Conservation (phyloP, 2,113 vertebrate genomes). For the Pagrus major region DNA sequence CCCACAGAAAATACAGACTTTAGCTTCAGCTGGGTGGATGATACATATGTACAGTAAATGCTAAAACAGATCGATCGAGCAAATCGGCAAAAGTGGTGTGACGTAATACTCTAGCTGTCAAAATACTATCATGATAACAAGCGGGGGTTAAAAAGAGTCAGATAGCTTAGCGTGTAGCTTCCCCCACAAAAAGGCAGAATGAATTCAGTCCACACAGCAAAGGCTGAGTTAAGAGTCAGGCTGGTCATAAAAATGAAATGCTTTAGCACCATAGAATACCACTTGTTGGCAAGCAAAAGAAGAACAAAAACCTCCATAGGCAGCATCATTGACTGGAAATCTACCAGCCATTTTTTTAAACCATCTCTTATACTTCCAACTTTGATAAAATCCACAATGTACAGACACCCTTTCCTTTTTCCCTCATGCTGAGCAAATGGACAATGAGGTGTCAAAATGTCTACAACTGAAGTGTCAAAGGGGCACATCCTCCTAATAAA, state of each 20-base stretch:
- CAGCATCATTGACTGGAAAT: constrained; percentile 25
- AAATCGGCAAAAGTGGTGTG: constrained; percentile 13
- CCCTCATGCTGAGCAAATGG: constrained; percentile 33
- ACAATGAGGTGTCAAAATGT: constrained; percentile 18
- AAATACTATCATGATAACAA: constrained; percentile 1
- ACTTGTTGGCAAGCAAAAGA: constrained; percentile 70
- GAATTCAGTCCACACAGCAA: constrained; percentile 34
- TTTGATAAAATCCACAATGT: constrained; percentile 13
- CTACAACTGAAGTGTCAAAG: background rate
- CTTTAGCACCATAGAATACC: constrained; percentile 69
- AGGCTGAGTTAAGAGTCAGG: constrained; percentile 27
- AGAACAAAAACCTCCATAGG: constrained; percentile 27
- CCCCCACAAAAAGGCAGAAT: constrained; percentile 42
- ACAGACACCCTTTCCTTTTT: constrained; percentile 18
- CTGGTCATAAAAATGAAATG: constrained; percentile 36
- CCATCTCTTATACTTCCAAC: constrained; percentile 26
- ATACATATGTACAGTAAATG: constrained; percentile 53
- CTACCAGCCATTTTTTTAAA: constrained; percentile 32
- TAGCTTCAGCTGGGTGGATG: constrained; percentile 65
- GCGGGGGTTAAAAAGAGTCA: constrained; percentile 13
- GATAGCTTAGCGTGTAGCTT: constrained; percentile 10
- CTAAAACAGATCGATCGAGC: constrained; percentile 12
- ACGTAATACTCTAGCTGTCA: constrained; percentile 36
- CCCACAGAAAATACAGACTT: constrained; percentile 72
- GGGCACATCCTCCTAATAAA: constrained; percentile 1